Evolutionary conservation across 2,113 vertebrate genomes (phyloP).

Genomic region (Catharus minimus): DNA sequence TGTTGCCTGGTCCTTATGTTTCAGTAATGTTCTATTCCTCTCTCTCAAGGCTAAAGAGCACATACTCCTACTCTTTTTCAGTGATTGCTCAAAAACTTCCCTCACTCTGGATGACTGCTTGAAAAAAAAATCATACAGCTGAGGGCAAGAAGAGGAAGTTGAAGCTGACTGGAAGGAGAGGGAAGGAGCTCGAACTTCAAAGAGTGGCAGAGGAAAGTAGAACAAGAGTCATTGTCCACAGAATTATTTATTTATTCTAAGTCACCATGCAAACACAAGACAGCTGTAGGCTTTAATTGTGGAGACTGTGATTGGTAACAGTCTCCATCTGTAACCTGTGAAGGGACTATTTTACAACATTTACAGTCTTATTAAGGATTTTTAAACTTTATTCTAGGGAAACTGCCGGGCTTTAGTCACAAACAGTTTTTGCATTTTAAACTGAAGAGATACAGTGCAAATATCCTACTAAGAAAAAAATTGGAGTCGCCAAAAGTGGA

Average conservation of each 20-base stretch:
- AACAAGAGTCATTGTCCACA: background rate
- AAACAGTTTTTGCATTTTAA: background rate
- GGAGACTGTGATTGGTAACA: background rate
- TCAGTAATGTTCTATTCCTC: background rate
- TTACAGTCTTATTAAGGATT: background rate
- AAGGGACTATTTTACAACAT: background rate
- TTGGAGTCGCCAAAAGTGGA: background rate
- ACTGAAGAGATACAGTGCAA: background rate
- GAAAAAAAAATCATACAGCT: background rate
- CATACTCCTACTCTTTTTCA: background rate
- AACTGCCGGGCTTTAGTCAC: background rate
- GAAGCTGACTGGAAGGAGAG: background rate
- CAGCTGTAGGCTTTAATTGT: background rate
- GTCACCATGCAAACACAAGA: background rate
- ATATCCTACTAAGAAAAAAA: background rate
- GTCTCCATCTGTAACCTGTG: background rate
- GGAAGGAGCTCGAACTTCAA: background rate
- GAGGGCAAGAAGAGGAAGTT: background rate
- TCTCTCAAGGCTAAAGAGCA: background rate
- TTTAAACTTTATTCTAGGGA: background rate
- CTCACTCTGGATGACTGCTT: accelerated
- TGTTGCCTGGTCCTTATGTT: background rate
- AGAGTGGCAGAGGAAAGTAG: background rate
- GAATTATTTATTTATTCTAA: constrained; percentile 4
- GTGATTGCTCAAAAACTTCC: background rate